Conservation (phyloP, 2,888 invertebrate genomes). For the Andrena camellia region DNA sequence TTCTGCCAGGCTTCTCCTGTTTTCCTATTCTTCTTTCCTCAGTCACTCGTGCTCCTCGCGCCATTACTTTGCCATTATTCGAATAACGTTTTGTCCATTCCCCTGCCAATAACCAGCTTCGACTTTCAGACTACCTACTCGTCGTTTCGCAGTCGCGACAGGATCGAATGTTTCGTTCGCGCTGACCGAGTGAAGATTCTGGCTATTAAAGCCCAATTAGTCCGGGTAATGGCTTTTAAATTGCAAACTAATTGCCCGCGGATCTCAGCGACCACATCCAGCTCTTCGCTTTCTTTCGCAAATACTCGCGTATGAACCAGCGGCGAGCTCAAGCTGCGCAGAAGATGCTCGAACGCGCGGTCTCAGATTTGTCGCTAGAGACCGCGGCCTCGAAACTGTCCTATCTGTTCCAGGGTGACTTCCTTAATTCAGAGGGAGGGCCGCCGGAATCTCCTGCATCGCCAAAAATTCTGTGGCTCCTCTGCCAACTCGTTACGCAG, state of each 20-base stretch:
- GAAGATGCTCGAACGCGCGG: not conserved
- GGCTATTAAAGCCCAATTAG: conserved; percentile 39
- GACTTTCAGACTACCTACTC: too few species aligned
- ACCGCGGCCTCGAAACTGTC: not conserved
- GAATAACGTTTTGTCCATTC: too few species aligned
- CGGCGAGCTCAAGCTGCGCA: too few species aligned
- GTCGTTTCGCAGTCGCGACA: too few species aligned
- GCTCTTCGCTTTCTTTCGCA: not conserved
- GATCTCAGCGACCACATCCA: not conserved
- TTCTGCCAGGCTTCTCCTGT: too few species aligned
- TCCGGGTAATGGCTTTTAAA: conserved; percentile 41
- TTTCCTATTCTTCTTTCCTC: too few species aligned
- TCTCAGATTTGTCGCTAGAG: not conserved
- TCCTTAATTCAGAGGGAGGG: not conserved
- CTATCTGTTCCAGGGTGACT: not conserved
- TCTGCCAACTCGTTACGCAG: not conserved
- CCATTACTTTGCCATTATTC: too few species aligned
- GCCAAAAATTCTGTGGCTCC: not conserved
- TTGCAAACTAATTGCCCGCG: conserved; percentile 16
- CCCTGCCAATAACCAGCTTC: too few species aligned
- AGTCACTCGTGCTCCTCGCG: too few species aligned
- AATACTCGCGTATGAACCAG: not conserved
- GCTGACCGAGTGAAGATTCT: not conserved
- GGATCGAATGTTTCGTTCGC: not conserved
- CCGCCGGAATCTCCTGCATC: not conserved